phyloP scores from a whole-genome alignment of 2,113 vertebrate species.

The Hippopotamus amphibius region DNA sequence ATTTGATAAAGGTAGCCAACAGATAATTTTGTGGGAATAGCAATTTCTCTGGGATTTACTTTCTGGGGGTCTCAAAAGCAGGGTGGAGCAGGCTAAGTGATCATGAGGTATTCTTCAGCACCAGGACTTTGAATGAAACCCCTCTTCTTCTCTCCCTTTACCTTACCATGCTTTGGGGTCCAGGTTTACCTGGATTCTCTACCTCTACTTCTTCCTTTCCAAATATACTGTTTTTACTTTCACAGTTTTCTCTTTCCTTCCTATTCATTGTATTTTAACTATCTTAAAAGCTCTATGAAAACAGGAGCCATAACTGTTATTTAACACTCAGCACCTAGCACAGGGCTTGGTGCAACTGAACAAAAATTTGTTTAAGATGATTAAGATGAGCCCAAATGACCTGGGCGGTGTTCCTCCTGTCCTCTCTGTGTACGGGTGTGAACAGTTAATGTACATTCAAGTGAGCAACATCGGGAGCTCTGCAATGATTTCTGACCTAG shows the following conservation, averaged over 20 bases:
- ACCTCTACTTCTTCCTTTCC: not conserved
- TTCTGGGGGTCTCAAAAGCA: not conserved
- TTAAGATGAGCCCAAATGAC: accelerated
- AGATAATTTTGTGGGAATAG: not conserved
- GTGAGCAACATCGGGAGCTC: not conserved
- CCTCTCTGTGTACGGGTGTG: not conserved
- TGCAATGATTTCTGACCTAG: not conserved
- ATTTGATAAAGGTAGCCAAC: accelerated
- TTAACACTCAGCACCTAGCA: not conserved
- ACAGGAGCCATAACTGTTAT: not conserved
- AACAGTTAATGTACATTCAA: not conserved
- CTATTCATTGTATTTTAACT: not conserved
- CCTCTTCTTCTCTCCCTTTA: not conserved
- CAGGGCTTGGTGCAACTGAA: not conserved
- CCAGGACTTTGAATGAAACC: not conserved
- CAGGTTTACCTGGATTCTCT: not conserved
- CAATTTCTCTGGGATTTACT: not conserved
- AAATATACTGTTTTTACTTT: not conserved
- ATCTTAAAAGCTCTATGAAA: not conserved
- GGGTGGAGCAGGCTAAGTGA: too few species aligned
- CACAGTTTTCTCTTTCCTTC: not conserved
- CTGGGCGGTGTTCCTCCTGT: not conserved
- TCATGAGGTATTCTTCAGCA: not conserved
- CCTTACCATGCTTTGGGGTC: not conserved
- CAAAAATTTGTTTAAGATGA: not conserved